phyloP scores from a whole-genome alignment of 2,888 invertebrate genomes.

The Athalia rosae region DNA sequence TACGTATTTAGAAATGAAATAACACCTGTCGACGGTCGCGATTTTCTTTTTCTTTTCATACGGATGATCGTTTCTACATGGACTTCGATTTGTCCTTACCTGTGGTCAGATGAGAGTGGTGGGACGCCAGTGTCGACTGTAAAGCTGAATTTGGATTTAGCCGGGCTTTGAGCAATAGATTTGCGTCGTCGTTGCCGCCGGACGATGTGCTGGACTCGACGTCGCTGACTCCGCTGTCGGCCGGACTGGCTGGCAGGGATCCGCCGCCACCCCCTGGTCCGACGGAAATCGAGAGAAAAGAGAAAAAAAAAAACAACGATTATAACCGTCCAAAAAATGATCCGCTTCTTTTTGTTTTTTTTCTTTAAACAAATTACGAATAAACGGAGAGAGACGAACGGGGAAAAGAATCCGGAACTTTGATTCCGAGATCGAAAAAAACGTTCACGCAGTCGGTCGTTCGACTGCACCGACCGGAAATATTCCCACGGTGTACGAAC shows the following conservation, averaged over 20 bases:
- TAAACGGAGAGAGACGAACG: background rate
- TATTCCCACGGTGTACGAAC: slow-evolving; percentile 3
- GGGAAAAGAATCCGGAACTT: background rate
- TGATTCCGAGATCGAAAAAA: background rate
- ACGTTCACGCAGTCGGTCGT: background rate
- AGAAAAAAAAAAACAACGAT: background rate
- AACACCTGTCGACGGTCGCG: background rate
- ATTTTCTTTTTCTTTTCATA: background rate
- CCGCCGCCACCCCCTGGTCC: slow-evolving; percentile 78
- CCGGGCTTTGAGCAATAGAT: slow-evolving; percentile 83
- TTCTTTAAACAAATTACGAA: background rate
- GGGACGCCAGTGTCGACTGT: slow-evolving; percentile 69
- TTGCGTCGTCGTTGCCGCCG: slow-evolving; percentile 75
- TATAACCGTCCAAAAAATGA: background rate
- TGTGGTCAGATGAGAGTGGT: slow-evolving; percentile 71
- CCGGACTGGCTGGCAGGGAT: slow-evolving; percentile 97
- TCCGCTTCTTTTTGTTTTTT: background rate
- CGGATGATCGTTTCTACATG: background rate
- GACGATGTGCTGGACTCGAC: slow-evolving; percentile 94
- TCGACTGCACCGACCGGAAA: background rate
- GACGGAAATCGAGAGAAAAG: background rate
- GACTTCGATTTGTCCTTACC: slow-evolving; percentile 56
- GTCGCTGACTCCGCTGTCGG: slow-evolving; percentile 97
- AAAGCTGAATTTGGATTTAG: slow-evolving; percentile 82
- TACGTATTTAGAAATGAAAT: too few species aligned